Percentiles rank a stretch among this genome's conserved stretches.
Conservation (phyloP, 2,797 vertebrate species). For the Salarias fasciatus region DNA sequence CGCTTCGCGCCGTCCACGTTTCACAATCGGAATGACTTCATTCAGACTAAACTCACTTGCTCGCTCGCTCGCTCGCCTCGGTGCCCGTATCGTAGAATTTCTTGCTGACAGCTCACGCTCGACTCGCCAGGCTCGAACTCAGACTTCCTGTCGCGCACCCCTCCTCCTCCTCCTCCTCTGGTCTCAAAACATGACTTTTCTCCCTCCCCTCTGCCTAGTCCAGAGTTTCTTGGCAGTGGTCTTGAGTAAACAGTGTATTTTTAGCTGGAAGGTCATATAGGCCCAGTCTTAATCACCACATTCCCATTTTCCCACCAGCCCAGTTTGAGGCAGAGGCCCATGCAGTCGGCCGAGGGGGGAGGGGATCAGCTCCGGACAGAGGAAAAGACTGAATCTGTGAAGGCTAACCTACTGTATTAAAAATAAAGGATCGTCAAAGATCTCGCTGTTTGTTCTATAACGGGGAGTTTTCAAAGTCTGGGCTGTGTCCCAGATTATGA, state of each 20-base stretch:
- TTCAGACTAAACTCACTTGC: slow-evolving; percentile 20
- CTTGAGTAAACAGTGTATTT: slow-evolving; percentile 90
- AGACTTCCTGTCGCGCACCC: slow-evolving; percentile 67
- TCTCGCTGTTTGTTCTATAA: slow-evolving; percentile 14
- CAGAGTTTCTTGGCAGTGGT: slow-evolving; percentile 88
- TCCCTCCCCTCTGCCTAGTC: slow-evolving; percentile 77
- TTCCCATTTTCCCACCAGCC: slow-evolving; percentile 85
- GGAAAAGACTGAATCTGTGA: slow-evolving; percentile 40
- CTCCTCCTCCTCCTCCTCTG: slow-evolving; percentile 55
- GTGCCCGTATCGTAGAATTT: slow-evolving; percentile 21
- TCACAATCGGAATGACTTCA: slow-evolving; percentile 22
- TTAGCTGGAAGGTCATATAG: slow-evolving; percentile 88
- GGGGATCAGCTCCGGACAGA: slow-evolving; percentile 29
- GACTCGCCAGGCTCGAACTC: slow-evolving; percentile 52
- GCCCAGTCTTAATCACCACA: slow-evolving; percentile 82
- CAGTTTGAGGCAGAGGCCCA: slow-evolving; percentile 68
- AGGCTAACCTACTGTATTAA: slow-evolving; percentile 23
- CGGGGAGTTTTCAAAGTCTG: too few species aligned
- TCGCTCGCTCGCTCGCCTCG: background rate
- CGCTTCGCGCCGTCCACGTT: slow-evolving; percentile 10
- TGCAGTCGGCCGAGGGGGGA: slow-evolving; percentile 49
- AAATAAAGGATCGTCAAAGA: slow-evolving; percentile 26
- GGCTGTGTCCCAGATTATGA: too few species aligned
- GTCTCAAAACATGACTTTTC: slow-evolving; percentile 78
- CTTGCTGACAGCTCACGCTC: slow-evolving; percentile 48